phyloP scores from a whole-genome alignment of 1,140 invertebrate genomes.

The Heliconius himera region DNA sequence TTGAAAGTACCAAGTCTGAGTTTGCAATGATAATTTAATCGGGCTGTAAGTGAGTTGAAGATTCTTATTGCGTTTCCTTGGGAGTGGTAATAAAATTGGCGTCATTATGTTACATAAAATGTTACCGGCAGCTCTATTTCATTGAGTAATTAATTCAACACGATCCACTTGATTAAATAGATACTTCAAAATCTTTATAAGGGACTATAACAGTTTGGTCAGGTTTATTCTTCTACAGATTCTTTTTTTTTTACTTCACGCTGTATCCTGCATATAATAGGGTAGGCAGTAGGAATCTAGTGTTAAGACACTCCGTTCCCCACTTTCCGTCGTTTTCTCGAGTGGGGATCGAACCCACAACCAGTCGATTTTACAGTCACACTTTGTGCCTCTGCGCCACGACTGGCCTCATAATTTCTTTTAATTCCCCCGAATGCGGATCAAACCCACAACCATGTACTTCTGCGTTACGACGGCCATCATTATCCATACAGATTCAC shows the following conservation, averaged over 20 bases:
- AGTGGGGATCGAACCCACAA: too few species aligned
- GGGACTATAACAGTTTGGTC: not conserved
- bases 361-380: too few species aligned
- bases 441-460: too few species aligned
- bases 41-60: slow-evolving; percentile 56
- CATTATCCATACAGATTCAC: not conserved
- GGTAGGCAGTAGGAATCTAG: too few species aligned
- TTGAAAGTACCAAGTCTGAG: slow-evolving; percentile 46
- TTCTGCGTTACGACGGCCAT: too few species aligned
- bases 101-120: slow-evolving; percentile 49
- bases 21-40: slow-evolving; percentile 77
- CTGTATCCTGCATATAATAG: too few species aligned
- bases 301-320: too few species aligned
- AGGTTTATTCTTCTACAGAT: not conserved
- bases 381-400: too few species aligned
- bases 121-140: slow-evolving; percentile 47
- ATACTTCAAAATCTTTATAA: slow-evolving; percentile 19
- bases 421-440: too few species aligned
- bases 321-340: too few species aligned
- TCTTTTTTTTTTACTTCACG: too few species aligned
- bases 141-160: slow-evolving; percentile 44
- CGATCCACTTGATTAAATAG: slow-evolving; percentile 36
- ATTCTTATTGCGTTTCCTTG: slow-evolving; percentile 54
- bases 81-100: slow-evolving; percentile 57
- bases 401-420: too few species aligned